Base-by-base conservation (phyloP, 2,888 invertebrate genomes). In the Nomada goodeniana region DNA sequence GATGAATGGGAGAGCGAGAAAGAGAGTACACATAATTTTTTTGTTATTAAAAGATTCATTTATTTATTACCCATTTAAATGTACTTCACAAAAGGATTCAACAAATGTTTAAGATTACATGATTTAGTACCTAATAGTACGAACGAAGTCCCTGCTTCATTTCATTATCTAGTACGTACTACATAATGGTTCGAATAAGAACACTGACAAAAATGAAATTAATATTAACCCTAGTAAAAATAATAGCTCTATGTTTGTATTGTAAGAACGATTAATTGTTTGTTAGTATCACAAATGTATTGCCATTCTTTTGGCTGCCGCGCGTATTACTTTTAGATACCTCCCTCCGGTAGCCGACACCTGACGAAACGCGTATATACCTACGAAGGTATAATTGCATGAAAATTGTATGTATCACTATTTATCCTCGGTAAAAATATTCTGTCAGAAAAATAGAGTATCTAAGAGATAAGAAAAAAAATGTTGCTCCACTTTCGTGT, bases 201-300 rank as follows among this genome's bases (percentile, higher is more conserved):
- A 29, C 15, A 57, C 26, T 42, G 44, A 20, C 52, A 52, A 29
- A 63, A 76, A 76, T 23, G 47, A 70, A 60, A 82, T 26, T 29
- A 77, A 61, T 13, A 69, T 72, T 20, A 68, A 59, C n/a, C 20
- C n/a, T 72, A 36, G 29, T 76, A 76, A 71, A 76, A 80, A 57
- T 70, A 77, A 69, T 67, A 60, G 59, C 74, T 42, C 36, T 67
- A 73, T 59, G 23, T 20, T 70, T 71, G 42, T 60, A 23, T 52
- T 70, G 63, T 86, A 85, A 79, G 73, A 85, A 84, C 83, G 86
- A 86, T 80, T 89, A 87, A 90, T 86, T 82, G 88, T 87, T 85
- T 88, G 86, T 91, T 92, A 90, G 91, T 92, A 92, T 92, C 91
- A 92, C 91, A 92, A 91, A 80, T 89, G 80, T 89, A 89, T 90